Evolutionary conservation across 1,140 invertebrate species (phyloP).

Genomic region (Branchinecta lynchi): DNA sequence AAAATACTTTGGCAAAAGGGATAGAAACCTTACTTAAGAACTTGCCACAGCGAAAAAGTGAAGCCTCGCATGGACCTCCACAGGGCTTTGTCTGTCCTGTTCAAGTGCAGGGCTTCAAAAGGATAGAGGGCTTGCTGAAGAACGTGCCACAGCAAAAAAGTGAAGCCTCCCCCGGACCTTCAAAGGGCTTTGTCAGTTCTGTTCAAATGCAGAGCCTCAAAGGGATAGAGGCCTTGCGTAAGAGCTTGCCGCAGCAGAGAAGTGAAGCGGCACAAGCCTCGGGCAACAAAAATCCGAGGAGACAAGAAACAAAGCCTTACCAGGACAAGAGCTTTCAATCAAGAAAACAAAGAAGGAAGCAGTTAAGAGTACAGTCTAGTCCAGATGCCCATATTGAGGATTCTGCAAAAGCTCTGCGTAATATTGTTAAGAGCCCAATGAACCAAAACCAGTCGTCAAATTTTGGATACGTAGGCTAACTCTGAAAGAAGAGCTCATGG

Average conservation of each 20-base stretch:
- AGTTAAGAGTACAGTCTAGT: slow-evolving; percentile 1
- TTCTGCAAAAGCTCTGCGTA: not conserved
- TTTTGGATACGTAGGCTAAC: slow-evolving; percentile 4
- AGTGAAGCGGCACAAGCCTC: not conserved
- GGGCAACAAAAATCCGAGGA: not conserved
- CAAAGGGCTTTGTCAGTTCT: not conserved
- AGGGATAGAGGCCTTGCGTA: not conserved
- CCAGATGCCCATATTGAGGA: slow-evolving; percentile 1
- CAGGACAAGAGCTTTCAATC: slow-evolving; percentile 8
- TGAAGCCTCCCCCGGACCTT: not conserved
- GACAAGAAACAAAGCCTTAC: slow-evolving; percentile 1
- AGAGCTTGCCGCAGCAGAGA: not conserved
- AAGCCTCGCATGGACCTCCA: not conserved
- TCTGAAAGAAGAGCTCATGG: slow-evolving; percentile 1
- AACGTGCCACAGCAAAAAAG: not conserved
- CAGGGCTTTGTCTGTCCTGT: not conserved
- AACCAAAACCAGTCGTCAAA: slow-evolving; percentile 9
- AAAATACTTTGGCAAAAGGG: slow-evolving; percentile 3
- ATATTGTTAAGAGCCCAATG: slow-evolving; percentile 5
- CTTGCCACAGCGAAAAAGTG: not conserved
- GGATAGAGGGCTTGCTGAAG: not conserved
- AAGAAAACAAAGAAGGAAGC: slow-evolving; percentile 6
- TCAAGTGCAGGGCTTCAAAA: not conserved
- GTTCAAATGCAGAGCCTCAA: not conserved
- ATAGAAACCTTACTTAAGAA: not conserved